Conservation (phyloP, 2,888 invertebrate species). For the Acleris emargana region DNA sequence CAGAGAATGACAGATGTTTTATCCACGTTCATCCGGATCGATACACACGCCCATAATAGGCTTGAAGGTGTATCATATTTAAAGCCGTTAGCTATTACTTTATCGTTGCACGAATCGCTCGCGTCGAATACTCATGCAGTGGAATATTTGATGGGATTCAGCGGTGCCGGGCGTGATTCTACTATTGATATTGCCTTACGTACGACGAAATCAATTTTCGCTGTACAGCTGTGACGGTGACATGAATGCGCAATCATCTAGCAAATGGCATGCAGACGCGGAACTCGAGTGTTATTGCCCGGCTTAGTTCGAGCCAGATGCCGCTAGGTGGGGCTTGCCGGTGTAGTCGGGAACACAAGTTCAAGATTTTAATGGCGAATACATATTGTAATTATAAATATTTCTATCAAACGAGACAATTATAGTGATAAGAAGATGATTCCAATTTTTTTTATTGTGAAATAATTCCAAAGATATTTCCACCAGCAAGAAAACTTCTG, state of each 20-base stretch:
- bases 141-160: constrained; percentile 22
- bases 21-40: too few species aligned
- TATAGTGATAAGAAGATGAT: too few species aligned
- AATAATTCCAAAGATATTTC: too few species aligned
- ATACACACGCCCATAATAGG: too few species aligned
- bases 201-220: constrained; percentile 39
- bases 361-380: too few species aligned
- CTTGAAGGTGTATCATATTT: too few species aligned
- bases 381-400: too few species aligned
- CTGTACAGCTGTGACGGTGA: constrained; percentile 41
- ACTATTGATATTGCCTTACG: constrained; percentile 37
- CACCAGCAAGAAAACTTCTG: too few species aligned
- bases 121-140: constrained; percentile 4
- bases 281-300: constrained; percentile 36
- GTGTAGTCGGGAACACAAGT: constrained; percentile 19
- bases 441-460: too few species aligned
- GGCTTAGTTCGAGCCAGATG: constrained; percentile 38
- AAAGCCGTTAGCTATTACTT: constrained; percentile 3
- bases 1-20: too few species aligned
- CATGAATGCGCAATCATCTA: constrained; percentile 42
- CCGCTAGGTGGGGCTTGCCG: constrained; percentile 33
- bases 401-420: too few species aligned
- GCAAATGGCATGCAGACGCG: constrained; percentile 35
- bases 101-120: constrained; percentile 2
- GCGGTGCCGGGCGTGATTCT: constrained; percentile 34